Evolutionary conservation across 1,140 invertebrate genomes (phyloP).

Genomic region (Eurosta solidaginis): DNA sequence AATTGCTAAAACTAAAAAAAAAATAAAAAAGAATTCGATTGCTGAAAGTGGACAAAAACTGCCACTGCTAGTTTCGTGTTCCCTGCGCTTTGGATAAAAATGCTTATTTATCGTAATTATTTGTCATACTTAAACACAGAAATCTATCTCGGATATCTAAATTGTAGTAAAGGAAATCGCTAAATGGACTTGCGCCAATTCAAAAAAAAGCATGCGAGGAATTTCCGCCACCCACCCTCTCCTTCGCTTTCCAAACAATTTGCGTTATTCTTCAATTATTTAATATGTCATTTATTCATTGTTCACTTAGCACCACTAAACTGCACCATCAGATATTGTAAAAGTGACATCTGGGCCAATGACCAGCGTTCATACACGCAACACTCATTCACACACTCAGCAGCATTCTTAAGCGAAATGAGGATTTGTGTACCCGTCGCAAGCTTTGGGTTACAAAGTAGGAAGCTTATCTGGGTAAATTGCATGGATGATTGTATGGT

Average conservation of each 20-base stretch:
- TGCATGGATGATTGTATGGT: neutral
- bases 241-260: neutral
- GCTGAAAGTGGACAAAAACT: no score
- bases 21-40: no score
- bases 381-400: no score
- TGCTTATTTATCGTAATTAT: no score
- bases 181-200: no score
- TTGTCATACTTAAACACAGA: no score
- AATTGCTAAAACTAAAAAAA: no score
- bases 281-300: neutral
- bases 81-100: no score
- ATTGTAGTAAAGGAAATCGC: no score
- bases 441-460: neutral
- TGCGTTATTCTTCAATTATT: neutral
- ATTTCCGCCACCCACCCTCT: neutral
- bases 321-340: neutral
- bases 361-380: no score
- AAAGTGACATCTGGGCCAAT: slow-evolving; percentile 7
- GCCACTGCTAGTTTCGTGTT: no score
- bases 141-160: no score
- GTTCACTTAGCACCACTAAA: neutral
- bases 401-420: neutral
- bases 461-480: neutral
- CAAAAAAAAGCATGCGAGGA: neutral
- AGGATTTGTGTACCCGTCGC: neutral